Percentiles rank a stretch among this genome's conserved stretches.
Evolutionary conservation across 2,888 invertebrate species (phyloP).

Genomic region (Drosophila borborema): DNA sequence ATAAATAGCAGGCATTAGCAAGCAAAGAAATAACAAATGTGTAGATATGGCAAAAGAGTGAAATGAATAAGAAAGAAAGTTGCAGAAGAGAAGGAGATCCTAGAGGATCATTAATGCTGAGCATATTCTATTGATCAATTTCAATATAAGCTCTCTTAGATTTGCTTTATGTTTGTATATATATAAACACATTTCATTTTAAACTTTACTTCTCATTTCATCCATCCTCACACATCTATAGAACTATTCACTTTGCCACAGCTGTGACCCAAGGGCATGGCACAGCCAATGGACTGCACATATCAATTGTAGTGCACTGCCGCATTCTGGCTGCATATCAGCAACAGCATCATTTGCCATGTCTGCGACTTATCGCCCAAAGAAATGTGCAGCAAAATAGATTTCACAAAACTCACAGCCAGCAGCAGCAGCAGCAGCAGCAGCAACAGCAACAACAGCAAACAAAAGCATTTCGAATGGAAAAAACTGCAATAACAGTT

Average conservation of each 20-base stretch:
- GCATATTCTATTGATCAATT: too few species aligned
- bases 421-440: slow-evolving; percentile 5
- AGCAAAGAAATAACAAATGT: not conserved
- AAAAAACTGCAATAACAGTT: slow-evolving; percentile 28
- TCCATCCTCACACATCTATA: not conserved
- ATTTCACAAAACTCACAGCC: slow-evolving; percentile 44
- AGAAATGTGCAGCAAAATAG: slow-evolving; percentile 76
- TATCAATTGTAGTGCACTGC: slow-evolving; percentile 53
- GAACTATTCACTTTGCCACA: not conserved
- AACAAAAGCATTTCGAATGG: slow-evolving; percentile 24
- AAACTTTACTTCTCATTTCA: not conserved
- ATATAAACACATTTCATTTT: too few species aligned
- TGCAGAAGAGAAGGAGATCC: too few species aligned
- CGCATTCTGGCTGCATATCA: slow-evolving; percentile 50
- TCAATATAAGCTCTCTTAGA: too few species aligned
- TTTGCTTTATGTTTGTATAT: too few species aligned
- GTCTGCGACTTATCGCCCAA: slow-evolving; percentile 82
- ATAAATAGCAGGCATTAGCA: slow-evolving; percentile 9
- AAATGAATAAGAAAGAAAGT: not conserved
- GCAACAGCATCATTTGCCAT: slow-evolving; percentile 75
- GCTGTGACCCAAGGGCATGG: slow-evolving; percentile 10
- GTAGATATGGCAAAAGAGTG: not conserved
- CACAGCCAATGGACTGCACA: slow-evolving; percentile 40
- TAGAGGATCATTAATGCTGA: not conserved
- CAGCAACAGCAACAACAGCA: slow-evolving; percentile 17